Base-by-base conservation (phyloP, 2,113 vertebrate species). In the Camelus dromedarius region DNA sequence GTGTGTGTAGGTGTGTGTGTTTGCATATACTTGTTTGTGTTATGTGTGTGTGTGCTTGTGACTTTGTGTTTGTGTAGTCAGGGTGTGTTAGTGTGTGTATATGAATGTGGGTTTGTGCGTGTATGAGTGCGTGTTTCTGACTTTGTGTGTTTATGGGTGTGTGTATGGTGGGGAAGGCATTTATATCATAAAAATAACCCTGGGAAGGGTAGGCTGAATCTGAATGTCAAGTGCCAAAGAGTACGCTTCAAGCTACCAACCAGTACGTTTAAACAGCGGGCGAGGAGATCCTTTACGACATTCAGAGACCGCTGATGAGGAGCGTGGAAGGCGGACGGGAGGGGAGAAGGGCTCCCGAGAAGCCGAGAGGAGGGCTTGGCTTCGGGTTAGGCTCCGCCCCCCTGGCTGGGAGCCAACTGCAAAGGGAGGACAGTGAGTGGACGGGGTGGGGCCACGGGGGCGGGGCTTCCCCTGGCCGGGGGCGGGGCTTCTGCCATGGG, bases 371-470 rank as follows among this genome's bases (percentile, higher is more conserved):
- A 88, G 52, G 28, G 38, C 4, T 28, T 73, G 10, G 20, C 56
- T 58, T 56, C 19, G 13, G 38, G 42, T 75, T n/a, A 48, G 30
- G 3, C 38, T 73, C 60, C 38, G 19, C 54, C 54, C 32, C 50
- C 35, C 13, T 20, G 6, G 50, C n/a, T 54, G 83, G 64, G 24
- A 86, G 48, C 0, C 35, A 10, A 14, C 28, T n/a, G 12, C 30
- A 48, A 35, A 52, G 3, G 32, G 13, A 38, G 12, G 54, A 32
- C 19, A n/a, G 28, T 32, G 54, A 60, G 28, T 16, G 58, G 35
- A 73, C 1, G 12, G 12, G 19, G 0, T 18, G 54, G 28, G 38
- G 7, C 8, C 3, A 20, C 18, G 28, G 52, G 69, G n/a, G 4
- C 54, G n/a, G 54, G 52, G 54, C 38, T 73, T 10, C n/a, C 24